Evolutionary conservation across 2,113 vertebrate species (phyloP).

Genomic region (Nerophis ophidion): DNA sequence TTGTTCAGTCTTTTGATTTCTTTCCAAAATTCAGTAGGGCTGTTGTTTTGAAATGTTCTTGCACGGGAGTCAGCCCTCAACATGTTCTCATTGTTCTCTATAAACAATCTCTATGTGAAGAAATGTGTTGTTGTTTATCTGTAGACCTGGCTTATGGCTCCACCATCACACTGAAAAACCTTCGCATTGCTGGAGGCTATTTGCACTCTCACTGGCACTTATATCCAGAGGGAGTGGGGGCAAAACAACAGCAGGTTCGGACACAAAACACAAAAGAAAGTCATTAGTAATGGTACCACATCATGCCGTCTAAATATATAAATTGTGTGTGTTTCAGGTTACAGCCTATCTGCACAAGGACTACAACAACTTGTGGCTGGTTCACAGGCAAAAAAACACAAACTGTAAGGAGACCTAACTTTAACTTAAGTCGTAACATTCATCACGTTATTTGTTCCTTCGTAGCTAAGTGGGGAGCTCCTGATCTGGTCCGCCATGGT

Average conservation of each 20-base stretch:
- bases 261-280: neutral
- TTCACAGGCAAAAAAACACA: constrained; percentile 77
- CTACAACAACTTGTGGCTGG: constrained; percentile 93
- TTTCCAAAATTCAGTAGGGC: no score
- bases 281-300: neutral
- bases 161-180: constrained; percentile 87
- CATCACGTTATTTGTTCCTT: constrained; percentile 1
- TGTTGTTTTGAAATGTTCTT: no score
- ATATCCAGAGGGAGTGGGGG: constrained; percentile 89
- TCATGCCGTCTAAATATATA: neutral
- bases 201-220: constrained; percentile 95
- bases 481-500: constrained; percentile 78
- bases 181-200: constrained; percentile 91
- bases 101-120: neutral
- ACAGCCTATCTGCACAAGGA: constrained; percentile 96
- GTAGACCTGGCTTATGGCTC: constrained; percentile 92
- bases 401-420: constrained; percentile 69
- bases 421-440: neutral
- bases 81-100: no score
- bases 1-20: no score
- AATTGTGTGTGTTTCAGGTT: constrained; percentile 68
- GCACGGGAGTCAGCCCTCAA: no score
- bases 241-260: constrained; percentile 89
- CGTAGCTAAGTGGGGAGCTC: constrained; percentile 67
- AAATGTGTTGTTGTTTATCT: neutral